phyloP scores from a whole-genome alignment of 2,797 vertebrate species.

The Glossophaga mutica region DNA sequence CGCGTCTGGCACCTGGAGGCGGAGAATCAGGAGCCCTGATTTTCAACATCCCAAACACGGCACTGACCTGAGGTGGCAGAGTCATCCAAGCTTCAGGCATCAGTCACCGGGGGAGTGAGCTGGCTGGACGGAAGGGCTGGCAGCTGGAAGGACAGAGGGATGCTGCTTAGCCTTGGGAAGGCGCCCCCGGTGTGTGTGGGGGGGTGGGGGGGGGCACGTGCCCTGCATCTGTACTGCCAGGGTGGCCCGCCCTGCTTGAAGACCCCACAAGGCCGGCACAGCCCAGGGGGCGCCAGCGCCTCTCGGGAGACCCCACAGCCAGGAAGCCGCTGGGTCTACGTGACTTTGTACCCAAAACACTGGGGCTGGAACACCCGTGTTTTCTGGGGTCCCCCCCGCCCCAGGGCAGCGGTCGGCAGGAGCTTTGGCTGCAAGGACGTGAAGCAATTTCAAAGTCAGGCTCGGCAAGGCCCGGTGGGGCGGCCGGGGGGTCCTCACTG shows the following conservation, averaged over 20 bases:
- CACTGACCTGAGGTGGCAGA: background rate
- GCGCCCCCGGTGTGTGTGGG: accelerated
- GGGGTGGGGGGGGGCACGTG: accelerated
- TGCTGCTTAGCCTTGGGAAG: background rate
- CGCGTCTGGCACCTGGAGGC: accelerated
- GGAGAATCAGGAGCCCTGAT: accelerated
- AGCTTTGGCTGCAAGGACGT: accelerated
- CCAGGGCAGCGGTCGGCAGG: background rate
- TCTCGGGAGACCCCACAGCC: background rate
- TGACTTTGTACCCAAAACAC: background rate
- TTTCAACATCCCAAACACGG: accelerated
- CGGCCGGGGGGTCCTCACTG: no score
- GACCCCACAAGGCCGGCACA: background rate
- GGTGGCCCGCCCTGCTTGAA: accelerated
- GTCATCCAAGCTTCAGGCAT: accelerated
- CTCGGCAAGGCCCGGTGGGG: background rate
- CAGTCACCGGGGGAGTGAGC: accelerated
- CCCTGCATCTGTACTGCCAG: accelerated
- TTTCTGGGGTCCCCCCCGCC: background rate
- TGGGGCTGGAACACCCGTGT: background rate
- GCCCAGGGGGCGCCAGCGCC: background rate
- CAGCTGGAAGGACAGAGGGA: background rate
- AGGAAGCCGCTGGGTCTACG: accelerated
- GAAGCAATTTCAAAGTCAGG: background rate
- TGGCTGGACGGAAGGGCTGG: accelerated